phyloP scores from a whole-genome alignment of 1,140 invertebrate species.

The Pentalonia nigronervosa region DNA sequence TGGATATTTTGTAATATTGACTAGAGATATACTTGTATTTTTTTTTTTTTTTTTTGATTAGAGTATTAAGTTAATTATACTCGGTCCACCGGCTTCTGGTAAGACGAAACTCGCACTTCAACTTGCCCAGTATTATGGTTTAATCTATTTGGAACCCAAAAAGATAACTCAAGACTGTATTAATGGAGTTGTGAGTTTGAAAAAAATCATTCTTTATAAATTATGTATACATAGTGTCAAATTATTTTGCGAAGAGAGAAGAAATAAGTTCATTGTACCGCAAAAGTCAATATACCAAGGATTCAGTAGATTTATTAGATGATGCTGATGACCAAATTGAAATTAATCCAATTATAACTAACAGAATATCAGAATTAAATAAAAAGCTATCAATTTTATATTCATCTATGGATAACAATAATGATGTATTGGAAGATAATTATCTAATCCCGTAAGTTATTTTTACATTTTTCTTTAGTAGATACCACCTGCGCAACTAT shows the following conservation, averaged over 20 bases:
- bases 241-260: background rate
- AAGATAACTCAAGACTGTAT: background rate
- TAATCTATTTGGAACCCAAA: background rate
- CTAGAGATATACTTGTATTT: background rate
- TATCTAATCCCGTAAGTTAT: background rate
- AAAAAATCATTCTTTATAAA: background rate
- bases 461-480: background rate
- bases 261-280: background rate
- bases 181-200: background rate
- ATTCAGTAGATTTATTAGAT: background rate
- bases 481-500: background rate
- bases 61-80: background rate
- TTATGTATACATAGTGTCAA: background rate
- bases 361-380: background rate
- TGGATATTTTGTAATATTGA: background rate
- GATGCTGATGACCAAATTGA: background rate
- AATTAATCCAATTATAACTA: background rate
- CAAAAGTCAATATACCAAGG: background rate
- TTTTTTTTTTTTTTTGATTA: background rate
- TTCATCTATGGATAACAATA: background rate
- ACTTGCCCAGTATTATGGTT: background rate
- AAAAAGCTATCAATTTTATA: background rate
- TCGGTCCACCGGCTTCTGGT: slow-evolving; percentile 6
- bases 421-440: background rate
- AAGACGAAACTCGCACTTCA: background rate